Percentiles rank a stretch among this genome's conserved stretches.
These are phyloP conservation scores for Heterodera filipjevi DNA, from an alignment of 2,888 invertebrate genomes.

Conservation along the genomic window DNA sequence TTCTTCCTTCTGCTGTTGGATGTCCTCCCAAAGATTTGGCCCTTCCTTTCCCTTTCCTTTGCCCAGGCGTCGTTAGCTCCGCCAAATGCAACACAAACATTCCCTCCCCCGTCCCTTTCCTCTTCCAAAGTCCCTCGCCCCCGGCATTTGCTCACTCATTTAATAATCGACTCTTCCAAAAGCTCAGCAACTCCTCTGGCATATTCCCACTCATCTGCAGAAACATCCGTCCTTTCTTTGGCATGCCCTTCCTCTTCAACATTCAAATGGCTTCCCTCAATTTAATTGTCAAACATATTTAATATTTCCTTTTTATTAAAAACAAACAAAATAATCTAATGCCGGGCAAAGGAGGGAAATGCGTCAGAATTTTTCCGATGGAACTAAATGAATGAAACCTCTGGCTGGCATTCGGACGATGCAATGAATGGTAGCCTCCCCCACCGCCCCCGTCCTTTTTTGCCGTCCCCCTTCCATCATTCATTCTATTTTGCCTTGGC, in stretches of 20 bases:
- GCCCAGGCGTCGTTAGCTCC: neutral
- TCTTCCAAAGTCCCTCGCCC: neutral
- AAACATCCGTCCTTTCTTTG: neutral
- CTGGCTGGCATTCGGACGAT: neutral
- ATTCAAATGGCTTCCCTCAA: neutral
- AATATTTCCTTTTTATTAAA: no score
- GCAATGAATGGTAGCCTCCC: neutral
- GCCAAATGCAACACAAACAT: conserved; percentile 7
- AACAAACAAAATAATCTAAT: conserved; percentile 10
- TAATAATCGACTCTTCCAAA: conserved; percentile 11
- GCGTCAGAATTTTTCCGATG: neutral
- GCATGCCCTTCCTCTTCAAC: no score
- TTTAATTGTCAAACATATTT: no score
- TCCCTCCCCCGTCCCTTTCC: neutral
- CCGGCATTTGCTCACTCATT: conserved; percentile 18
- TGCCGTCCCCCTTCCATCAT: neutral
- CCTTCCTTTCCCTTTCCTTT: neutral
- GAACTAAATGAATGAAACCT: neutral
- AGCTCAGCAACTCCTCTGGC: neutral
- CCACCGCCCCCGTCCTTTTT: neutral
- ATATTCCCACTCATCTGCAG: neutral
- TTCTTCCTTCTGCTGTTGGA: neutral
- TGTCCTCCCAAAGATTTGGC: conserved; percentile 1
- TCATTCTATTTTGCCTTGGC: neutral
- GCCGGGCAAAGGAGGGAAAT: neutral